Percentiles rank a stretch among this genome's conserved stretches.
These are phyloP conservation scores for Boleophthalmus pectinirostris DNA, from an alignment of 2,113 vertebrate species.

Conservation along the genomic window DNA sequence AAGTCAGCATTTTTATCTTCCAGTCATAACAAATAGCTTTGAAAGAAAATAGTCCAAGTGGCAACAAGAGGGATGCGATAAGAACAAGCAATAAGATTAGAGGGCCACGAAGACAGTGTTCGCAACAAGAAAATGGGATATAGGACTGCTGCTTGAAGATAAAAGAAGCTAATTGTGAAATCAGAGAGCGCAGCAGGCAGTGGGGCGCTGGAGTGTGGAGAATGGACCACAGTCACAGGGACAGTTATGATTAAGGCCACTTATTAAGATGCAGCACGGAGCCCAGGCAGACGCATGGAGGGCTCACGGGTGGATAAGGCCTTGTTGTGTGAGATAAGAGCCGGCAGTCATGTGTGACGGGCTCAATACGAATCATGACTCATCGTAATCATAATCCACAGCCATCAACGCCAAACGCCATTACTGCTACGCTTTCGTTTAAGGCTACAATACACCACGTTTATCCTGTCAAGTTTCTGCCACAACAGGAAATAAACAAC, in stretches of 20 bases:
- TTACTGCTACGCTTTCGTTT: not conserved
- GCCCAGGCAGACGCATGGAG: conserved; percentile 31
- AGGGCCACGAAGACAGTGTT: conserved; percentile 32
- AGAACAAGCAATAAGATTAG: conserved; percentile 44
- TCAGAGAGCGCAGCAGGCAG: conserved; percentile 17
- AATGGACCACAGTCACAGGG: conserved; percentile 6
- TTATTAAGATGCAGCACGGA: conserved; percentile 20
- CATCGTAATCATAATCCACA: conserved; percentile 23
- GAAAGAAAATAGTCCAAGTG: conserved; percentile 35
- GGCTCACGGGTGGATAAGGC: conserved; percentile 41
- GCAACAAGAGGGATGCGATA: conserved; percentile 35
- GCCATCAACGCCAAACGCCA: conserved; percentile 2
- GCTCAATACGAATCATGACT: conserved; percentile 60
- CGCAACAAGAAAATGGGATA: conserved; percentile 23
- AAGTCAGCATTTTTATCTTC: conserved; percentile 46
- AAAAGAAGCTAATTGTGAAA: conserved; percentile 41
- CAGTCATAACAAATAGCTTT: conserved; percentile 51
- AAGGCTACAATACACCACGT: not conserved
- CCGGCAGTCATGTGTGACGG: conserved; percentile 55
- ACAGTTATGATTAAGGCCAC: conserved; percentile 19
- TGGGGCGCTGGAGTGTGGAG: conserved; percentile 7
- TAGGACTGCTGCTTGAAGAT: conserved; percentile 39
- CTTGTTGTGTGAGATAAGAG: conserved; percentile 54
- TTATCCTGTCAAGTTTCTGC: not conserved
- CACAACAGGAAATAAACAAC: not conserved